phyloP scores from a whole-genome alignment of 2,888 invertebrate species.

The Exephanes ischioxanthus region DNA sequence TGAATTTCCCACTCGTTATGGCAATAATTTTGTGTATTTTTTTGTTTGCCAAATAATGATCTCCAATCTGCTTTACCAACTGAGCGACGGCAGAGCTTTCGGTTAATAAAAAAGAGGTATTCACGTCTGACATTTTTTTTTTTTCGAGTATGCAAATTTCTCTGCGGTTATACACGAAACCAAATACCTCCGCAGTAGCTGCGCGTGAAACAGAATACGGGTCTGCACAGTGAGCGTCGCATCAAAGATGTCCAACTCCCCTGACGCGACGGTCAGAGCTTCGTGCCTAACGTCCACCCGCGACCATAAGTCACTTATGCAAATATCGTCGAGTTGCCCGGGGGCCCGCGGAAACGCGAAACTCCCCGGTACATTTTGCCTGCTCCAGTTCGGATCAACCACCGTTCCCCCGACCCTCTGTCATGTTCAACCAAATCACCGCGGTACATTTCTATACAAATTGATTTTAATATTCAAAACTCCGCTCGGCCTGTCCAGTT shows the following conservation, averaged over 20 bases:
- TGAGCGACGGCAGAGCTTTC: not conserved
- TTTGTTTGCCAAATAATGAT: slow-evolving; percentile 1
- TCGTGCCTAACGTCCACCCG: slow-evolving; percentile 71
- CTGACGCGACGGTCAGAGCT: slow-evolving; percentile 55
- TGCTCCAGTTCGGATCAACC: slow-evolving; percentile 36
- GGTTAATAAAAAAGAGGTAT: not conserved
- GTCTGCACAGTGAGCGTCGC: slow-evolving; percentile 69
- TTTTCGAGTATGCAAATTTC: slow-evolving; percentile 18
- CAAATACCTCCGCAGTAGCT: slow-evolving; percentile 62
- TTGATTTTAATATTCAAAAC: slow-evolving; percentile 73
- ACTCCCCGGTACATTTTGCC: slow-evolving; percentile 52
- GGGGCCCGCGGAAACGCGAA: slow-evolving; percentile 67
- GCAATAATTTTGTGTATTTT: too few relatives aligned
- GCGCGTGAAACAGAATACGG: slow-evolving; percentile 74
- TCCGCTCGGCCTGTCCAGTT: slow-evolving; percentile 8
- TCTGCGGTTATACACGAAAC: slow-evolving; percentile 64
- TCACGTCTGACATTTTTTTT: not conserved
- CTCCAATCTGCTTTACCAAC: not conserved
- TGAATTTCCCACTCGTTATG: too few relatives aligned
- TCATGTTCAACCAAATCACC: slow-evolving; percentile 16
- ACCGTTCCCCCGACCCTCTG: not conserved
- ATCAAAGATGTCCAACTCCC: slow-evolving; percentile 78
- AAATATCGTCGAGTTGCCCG: slow-evolving; percentile 73
- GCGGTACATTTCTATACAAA: slow-evolving; percentile 65
- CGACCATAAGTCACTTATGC: slow-evolving; percentile 82